Evolutionary conservation across 1,140 invertebrate genomes (phyloP).

Genomic region (Protaetia brevitarsis): DNA sequence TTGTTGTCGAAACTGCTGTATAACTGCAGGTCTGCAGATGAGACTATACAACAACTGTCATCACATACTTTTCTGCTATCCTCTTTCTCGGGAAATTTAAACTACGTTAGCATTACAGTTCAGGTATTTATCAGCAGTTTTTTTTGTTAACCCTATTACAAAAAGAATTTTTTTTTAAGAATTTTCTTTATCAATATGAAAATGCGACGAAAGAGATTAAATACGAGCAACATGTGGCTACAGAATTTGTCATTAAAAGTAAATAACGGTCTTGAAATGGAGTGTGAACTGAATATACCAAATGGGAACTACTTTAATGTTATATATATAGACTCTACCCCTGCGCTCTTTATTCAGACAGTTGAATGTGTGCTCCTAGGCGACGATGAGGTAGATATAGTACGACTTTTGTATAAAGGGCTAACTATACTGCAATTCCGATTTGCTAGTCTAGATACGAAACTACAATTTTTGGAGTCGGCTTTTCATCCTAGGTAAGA

Average conservation of each 20-base stretch:
- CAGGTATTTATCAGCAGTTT: not conserved
- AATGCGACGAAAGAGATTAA: not conserved
- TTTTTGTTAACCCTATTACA: not conserved
- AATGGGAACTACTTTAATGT: not conserved
- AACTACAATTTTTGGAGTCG: not conserved
- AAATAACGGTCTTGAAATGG: not conserved
- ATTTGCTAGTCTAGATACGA: not conserved
- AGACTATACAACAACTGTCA: not conserved
- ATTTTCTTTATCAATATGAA: not conserved
- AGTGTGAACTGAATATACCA: not conserved
- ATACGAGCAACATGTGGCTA: not conserved
- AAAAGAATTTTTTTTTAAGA: not conserved
- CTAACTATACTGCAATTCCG: not conserved
- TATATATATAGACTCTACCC: not conserved
- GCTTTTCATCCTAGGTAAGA: not conserved
- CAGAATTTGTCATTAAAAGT: not conserved
- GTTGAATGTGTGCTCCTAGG: not conserved
- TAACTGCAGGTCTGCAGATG: not conserved
- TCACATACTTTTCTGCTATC: not conserved
- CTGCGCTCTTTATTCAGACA: not conserved
- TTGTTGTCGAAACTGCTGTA: not conserved
- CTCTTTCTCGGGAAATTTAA: not conserved
- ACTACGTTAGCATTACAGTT: not conserved
- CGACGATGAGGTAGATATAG: not conserved
- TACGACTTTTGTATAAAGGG: not conserved